Evolutionary conservation across 2,113 vertebrate species (phyloP), one percentile per base, ranked within the genome.

Genomic region (Vulpes vulpes): DNA sequence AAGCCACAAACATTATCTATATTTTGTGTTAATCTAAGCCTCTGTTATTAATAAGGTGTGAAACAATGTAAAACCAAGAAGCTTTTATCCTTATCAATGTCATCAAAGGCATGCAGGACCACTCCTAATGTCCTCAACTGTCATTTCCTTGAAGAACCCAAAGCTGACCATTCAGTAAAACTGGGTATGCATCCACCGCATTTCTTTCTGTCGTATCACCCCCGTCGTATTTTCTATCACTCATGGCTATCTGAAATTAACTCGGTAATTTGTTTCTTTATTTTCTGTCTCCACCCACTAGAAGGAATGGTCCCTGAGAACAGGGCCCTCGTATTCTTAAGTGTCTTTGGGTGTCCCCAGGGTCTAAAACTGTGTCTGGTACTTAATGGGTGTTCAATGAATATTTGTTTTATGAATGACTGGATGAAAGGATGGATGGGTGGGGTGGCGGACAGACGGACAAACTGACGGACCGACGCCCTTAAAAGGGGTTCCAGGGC

Each of bases 101-200:
- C 94, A 74, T 83, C 69, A 79, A 65, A 65, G 53, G 5, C 74
- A 35, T 25, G 49, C 14, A 53, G 51, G 73, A 62, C 10, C 85
- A 73, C 49, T 87, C 62, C 67, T 90, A 71, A 81, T 1, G 91
- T 78, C 22, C 74, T 86, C 53, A 64, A 30, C 22, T 27, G 67
- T 78, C 51, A 89, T 88, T 92, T 76, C 87, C 55, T 74, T 19
- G 14, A 85, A 32, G 57, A 85, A 86, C 27, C 11, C 2, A 2
- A 84, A 53, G 64, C 71, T 89, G n/a, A 27, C 59, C 83, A 89
- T 53, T 74, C 83, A 82, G 11, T 25, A 32, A 80, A 97, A 92
- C 53, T 23, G 78, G 53, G 79, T 27, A 49, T 57, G 55, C 38
- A 74, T 5, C 14, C 76, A 60, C 17, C 1, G 2, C 43, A 60